phyloP scores from a whole-genome alignment of 2,888 invertebrate genomes.

The Chrysina gloriosa region DNA sequence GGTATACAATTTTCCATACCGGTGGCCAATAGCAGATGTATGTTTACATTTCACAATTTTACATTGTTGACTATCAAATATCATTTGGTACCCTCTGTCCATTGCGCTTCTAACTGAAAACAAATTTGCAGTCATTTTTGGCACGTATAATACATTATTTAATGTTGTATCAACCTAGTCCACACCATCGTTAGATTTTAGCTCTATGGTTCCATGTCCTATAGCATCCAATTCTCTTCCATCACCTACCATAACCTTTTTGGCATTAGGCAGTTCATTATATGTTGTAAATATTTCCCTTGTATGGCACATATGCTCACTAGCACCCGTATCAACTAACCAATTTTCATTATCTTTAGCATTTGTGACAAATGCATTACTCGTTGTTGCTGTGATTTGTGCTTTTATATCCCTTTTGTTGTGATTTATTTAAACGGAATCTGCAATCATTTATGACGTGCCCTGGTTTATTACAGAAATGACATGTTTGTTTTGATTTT shows the following conservation, averaged over 20 bases:
- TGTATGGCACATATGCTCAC: background rate
- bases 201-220: background rate
- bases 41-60: background rate
- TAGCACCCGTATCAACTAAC: background rate
- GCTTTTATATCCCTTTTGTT: too few species aligned
- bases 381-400: too few species aligned
- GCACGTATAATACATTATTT: background rate
- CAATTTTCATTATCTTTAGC: too few species aligned
- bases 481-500: too few species aligned
- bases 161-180: background rate
- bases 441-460: too few species aligned
- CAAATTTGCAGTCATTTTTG: background rate
- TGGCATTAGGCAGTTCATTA: background rate
- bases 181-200: background rate
- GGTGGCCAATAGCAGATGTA: background rate
- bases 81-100: background rate
- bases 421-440: too few species aligned
- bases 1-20: background rate
- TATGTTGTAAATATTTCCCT: background rate
- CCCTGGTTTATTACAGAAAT: too few species aligned
- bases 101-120: background rate
- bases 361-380: too few species aligned
- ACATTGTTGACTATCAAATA: background rate
- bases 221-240: background rate
- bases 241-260: background rate